Conservation (phyloP, 64 coral and sea anemone species). For the Dendronephthya gigantea region DNA sequence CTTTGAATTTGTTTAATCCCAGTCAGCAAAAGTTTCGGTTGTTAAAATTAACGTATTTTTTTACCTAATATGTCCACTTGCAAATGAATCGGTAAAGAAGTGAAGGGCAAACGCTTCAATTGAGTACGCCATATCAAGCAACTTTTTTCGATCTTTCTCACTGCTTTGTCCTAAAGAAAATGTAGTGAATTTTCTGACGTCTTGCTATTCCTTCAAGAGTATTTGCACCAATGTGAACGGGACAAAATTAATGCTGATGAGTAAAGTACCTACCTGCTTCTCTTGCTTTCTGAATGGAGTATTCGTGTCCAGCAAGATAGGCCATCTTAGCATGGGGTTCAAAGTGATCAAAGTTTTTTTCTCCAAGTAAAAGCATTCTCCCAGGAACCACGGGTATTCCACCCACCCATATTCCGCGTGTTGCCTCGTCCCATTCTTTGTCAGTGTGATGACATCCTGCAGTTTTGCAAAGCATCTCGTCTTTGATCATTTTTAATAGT, state of each 20-base stretch:
- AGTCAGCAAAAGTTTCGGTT: too few species aligned
- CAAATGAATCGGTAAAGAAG: conserved; percentile 50
- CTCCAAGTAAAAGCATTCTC: conserved; percentile 7
- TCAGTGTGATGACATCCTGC: conserved; percentile 17
- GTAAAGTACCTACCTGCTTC: conserved; percentile 17
- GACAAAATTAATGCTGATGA: too few species aligned
- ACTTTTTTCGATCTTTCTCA: neutral
- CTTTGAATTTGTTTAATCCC: too few species aligned
- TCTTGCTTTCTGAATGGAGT: conserved; percentile 35
- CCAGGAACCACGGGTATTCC: conserved; percentile 26
- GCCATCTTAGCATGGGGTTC: conserved; percentile 25
- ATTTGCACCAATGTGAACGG: too few species aligned
- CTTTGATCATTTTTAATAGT: conserved; percentile 41
- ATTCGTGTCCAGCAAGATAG: conserved; percentile 24
- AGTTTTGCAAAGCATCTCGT: conserved; percentile 28
- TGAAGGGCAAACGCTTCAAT: conserved; percentile 49
- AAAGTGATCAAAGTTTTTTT: conserved; percentile 52
- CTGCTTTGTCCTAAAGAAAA: neutral
- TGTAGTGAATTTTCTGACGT: too few species aligned
- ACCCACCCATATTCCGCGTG: conserved; percentile 36
- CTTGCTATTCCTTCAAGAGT: too few species aligned
- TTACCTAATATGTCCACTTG: conserved; percentile 56
- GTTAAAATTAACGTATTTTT: too few species aligned
- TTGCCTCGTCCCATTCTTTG: conserved; percentile 22
- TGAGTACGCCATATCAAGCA: conserved; percentile 39